Evolutionary conservation across 2,888 invertebrate species (phyloP).

Genomic region (Spialia ferax): DNA sequence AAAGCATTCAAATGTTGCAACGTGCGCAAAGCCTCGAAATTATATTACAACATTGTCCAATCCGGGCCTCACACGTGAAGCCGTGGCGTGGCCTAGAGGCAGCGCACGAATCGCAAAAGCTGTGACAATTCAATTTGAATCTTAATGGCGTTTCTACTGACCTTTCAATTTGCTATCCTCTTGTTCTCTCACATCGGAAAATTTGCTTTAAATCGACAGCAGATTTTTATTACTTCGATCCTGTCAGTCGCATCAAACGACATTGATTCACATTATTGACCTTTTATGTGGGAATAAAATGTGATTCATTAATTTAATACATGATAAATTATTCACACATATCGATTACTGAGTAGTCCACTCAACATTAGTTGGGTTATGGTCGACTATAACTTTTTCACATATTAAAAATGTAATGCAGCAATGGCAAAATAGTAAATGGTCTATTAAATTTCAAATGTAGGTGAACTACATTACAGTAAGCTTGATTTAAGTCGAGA

Average conservation of each 20-base stretch:
- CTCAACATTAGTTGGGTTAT: too few relatives aligned
- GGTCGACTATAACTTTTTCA: too few relatives aligned
- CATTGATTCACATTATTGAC: background rate
- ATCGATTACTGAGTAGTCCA: too few relatives aligned
- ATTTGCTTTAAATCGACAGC: background rate
- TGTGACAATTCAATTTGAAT: slow-evolving; percentile 28
- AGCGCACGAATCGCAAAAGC: slow-evolving; percentile 10
- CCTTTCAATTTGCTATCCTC: slow-evolving; percentile 8
- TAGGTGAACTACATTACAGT: too few relatives aligned
- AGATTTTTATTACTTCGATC: background rate
- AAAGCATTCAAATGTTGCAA: slow-evolving; percentile 22
- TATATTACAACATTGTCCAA: slow-evolving; percentile 13
- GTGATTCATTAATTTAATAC: background rate
- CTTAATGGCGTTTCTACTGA: slow-evolving; percentile 1
- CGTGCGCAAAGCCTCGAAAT: slow-evolving; percentile 19
- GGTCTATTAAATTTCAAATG: too few relatives aligned
- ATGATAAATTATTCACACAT: background rate
- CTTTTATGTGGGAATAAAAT: background rate
- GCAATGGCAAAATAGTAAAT: too few relatives aligned
- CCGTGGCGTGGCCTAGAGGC: background rate
- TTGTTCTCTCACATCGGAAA: background rate
- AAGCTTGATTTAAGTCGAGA: too few relatives aligned
- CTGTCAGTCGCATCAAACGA: background rate
- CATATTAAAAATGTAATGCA: too few relatives aligned
- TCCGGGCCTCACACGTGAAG: background rate